Evolutionary conservation across 2,888 invertebrate genomes (phyloP), one percentile per base, ranked within the genome.

Genomic region (Bembecia ichneumoniformis): DNA sequence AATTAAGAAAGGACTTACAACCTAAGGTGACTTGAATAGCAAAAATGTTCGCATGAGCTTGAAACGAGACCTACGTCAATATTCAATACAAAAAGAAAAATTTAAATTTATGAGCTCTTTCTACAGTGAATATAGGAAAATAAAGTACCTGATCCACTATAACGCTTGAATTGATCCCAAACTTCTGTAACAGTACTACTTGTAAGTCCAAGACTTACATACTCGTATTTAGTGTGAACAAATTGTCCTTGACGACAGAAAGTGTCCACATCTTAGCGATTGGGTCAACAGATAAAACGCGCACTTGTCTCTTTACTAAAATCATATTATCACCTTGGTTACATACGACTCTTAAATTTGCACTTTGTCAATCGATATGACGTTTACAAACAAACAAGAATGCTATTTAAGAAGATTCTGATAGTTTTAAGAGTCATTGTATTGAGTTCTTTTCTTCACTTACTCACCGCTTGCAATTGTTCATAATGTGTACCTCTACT

Each of bases 291-390:
- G 28, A 28, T 28, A 9, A 1, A 28, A 28, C 28, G n/a, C 14
- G 40, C 40, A 40, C 40, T 40, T 44, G 44, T 51, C 49, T 73
- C 74, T 63, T 65, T 66, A 80, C 65, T 63, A 67, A 64, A 74
- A 73, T 65, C 60, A 61, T 66, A 68, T 82, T 83, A 82, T 83
- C 82, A 82, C 82, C 73, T 82, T 48, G 56, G 63, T 70, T 64
- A 61, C 66, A 66, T 58, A 59, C 57, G 40, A 13, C 40, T 15
- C 15, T 53, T 28, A 51, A 58, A 59, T 62, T 54, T 59, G 62
- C 62, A 63, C 68, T 66, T 68, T 61, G 66, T 53, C 68, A 71
- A 63, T 71, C 72, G 66, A 58, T 74, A 78, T 68, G 77, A 77
- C 71, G 64, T 72, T 57, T 58, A 71, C 75, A 77, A 80, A 79